Evolutionary conservation across 2,797 vertebrate genomes (phyloP), one percentile per base, ranked within the genome.

Genomic region (Tapera naevia): DNA sequence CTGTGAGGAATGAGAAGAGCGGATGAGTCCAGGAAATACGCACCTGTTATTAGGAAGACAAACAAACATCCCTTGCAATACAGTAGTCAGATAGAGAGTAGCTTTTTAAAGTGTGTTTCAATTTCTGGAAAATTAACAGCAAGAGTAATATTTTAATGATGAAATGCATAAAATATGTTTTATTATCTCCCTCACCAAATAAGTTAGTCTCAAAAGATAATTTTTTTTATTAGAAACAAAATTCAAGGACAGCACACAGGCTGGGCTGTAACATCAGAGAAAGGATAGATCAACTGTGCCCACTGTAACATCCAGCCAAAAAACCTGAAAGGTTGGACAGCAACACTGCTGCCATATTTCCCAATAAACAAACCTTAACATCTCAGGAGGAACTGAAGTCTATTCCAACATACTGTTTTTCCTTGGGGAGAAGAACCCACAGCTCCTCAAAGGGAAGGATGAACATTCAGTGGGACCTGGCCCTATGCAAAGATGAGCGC

Each of bases 401-500:
- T 7, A 4, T 22, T 83, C n/a, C 56, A 70, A 82, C 76, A 66
- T 32, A 27, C 41, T 43, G 27, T 43, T 28, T 62, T 66, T 37
- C 19, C 39, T 50, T 1, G 0, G 10, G 30, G 14, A 75, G 13
- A 13, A 73, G 73, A 7, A 30, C 5, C 13, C 43, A 28, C 10
- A 56, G 71, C 4, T 70, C 46, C 51, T 50, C 41, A 43, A 72
- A 84, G 58, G 11, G 8, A 5, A 62, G 25, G 33, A 65, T 53
- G 25, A 37, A 19, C 30, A 46, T 5, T 5, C 33, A 41, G 50
- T 74, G 17, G 24, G 28, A 54, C n/a, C 7, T 69, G 46, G 37
- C 51, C 85, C 30, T 39, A 25, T 18, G 7, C 35, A 30, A 65
- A 81, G 67, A 39, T 32, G 28, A 37, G 39, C 51, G 43, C 12